phyloP scores from a whole-genome alignment of 2,888 invertebrate species.

The Vesta saturnalis region DNA sequence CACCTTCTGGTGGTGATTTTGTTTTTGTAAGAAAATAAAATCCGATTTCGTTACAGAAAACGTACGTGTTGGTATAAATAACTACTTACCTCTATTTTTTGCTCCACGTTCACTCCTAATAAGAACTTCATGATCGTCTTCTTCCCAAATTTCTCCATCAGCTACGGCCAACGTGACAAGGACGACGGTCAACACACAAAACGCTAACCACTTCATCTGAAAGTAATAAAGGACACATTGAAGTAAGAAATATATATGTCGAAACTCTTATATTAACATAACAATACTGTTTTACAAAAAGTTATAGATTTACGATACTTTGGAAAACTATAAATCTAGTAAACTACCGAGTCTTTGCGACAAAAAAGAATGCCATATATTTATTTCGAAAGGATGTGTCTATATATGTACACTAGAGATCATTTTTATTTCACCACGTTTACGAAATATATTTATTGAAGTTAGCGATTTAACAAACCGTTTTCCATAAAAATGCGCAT shows the following conservation, averaged over 20 bases:
- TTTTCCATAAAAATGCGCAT: too few species aligned
- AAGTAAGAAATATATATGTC: conserved; percentile 3
- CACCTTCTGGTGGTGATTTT: too few species aligned
- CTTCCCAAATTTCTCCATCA: conserved; percentile 81
- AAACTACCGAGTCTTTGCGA: conserved; percentile 20
- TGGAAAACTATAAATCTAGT: conserved; percentile 26
- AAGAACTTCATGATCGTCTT: conserved; percentile 81
- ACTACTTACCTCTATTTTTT: conserved; percentile 73
- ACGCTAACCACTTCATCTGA: conserved; percentile 65
- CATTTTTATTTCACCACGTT: neutral
- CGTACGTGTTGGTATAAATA: neutral
- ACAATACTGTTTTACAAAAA: conserved; percentile 12
- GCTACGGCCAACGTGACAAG: conserved; percentile 66
- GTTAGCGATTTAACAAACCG: too few species aligned
- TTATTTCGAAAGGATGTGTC: neutral
- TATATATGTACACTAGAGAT: neutral
- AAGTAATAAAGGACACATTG: conserved; percentile 41
- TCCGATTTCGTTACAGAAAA: neutral
- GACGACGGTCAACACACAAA: conserved; percentile 63
- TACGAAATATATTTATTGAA: neutral
- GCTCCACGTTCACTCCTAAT: conserved; percentile 83
- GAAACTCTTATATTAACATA: conserved; percentile 22
- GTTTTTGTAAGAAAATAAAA: neutral
- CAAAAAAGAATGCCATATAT: conserved; percentile 19
- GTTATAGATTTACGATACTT: conserved; percentile 25